Percentiles rank a stretch among this genome's conserved stretches.
Conservation (phyloP, 2,797 vertebrate species). For the Hoplostethus mediterraneus region DNA sequence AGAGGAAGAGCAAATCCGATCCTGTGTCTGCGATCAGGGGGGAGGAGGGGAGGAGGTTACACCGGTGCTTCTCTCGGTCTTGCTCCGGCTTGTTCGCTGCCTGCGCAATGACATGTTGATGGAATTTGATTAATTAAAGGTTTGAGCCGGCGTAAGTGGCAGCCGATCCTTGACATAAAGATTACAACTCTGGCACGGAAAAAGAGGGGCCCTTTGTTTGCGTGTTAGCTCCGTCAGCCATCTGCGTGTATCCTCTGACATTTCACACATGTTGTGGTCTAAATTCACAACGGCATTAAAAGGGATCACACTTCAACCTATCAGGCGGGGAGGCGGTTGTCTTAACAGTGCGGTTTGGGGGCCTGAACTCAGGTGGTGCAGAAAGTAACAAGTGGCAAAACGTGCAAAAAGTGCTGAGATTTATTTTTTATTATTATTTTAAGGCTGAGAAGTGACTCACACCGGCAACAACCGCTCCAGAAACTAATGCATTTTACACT, state of each 20-base stretch:
- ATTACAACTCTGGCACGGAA: constrained; percentile 57
- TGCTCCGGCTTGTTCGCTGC: constrained; percentile 61
- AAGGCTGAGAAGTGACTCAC: neutral
- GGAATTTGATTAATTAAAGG: constrained; percentile 83
- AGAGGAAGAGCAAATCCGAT: constrained; percentile 24
- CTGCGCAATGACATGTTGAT: constrained; percentile 61
- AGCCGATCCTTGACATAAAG: constrained; percentile 65
- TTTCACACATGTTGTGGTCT: constrained; percentile 40
- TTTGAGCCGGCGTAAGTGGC: constrained; percentile 35
- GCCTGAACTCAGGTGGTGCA: neutral
- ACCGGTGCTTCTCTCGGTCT: constrained; percentile 23
- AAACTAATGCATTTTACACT: neutral
- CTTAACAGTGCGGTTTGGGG: neutral
- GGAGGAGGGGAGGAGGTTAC: too few species aligned
- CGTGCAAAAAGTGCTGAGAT: neutral
- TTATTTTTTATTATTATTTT: neutral
- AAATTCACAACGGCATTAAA: constrained; percentile 12
- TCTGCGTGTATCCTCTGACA: constrained; percentile 32
- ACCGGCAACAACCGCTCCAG: neutral
- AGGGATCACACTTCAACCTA: constrained; percentile 10
- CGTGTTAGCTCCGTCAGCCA: constrained; percentile 17
- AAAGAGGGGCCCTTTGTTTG: constrained; percentile 19
- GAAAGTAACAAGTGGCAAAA: neutral
- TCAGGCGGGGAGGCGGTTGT: neutral
- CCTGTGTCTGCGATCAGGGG: constrained; percentile 34